Evolutionary conservation across 2,797 vertebrate species (phyloP), one percentile per base, ranked within the genome.

Genomic region (Sebastes miniatus): DNA sequence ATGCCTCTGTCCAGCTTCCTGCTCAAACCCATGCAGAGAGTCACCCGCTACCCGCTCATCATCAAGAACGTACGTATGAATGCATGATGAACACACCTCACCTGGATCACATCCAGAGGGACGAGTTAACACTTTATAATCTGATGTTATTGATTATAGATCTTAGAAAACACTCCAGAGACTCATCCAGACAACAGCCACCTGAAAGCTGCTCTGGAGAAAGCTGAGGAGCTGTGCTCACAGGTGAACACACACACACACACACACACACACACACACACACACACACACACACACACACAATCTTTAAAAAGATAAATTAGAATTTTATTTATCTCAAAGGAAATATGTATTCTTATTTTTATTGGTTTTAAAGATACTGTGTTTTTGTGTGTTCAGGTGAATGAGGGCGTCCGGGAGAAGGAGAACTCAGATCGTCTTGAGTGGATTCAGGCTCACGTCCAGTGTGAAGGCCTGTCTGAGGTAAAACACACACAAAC

Each of bases 1-100:
- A 99, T 99, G 98, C 98, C 98, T 4, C 95, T 99, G 9, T 99
- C 98, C 88, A 99, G 98, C 89, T 99, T 99, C 88, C 96, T 99
- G 72, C 97, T 99, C 83, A 99, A 99, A 88, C 98, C 98, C 65
- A 99, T 99, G 98, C 98, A 99, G 92, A 96, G 98, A 81, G 98
- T 99, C 89, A 99, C 98, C 0, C 96, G 98, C 90, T 99, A 99
- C 92, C 98, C 98, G 1, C 97, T 99, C 83, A 99, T 99, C 83
- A 99, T 99, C 92, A 99, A 99, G 95, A 99, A 99, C 25, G 98
- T 99, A 95, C 27, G 97, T 95, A 14, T 2, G 3, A 10, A 8
- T 43, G 9, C 34, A 25, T 50, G 59, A n/a, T 8, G 43, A 9
- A 47, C 10, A 64, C 47, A 0, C 47, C 47, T 50, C 47, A 16